Evolutionary conservation across 2,797 vertebrate genomes (phyloP).

Genomic region (Mallotus villosus): DNA sequence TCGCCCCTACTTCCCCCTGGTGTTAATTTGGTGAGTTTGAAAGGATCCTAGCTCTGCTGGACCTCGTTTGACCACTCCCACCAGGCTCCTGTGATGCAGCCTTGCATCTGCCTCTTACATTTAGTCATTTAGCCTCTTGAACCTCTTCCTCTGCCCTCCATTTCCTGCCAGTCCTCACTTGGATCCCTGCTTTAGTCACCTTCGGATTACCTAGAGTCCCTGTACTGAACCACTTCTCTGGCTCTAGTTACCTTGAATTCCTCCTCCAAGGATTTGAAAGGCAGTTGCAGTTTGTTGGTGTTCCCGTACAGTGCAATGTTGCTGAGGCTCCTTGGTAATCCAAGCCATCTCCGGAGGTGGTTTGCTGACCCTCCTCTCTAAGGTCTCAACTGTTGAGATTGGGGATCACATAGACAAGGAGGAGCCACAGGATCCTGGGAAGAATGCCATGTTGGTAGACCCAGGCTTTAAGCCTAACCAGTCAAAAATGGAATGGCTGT

Average conservation of each 20-base stretch:
- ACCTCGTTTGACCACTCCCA: background rate
- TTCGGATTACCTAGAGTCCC: slow-evolving; percentile 3
- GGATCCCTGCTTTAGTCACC: slow-evolving; percentile 9
- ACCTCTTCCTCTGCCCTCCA: background rate
- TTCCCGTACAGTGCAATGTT: slow-evolving; percentile 20
- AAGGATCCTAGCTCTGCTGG: background rate
- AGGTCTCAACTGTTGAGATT: background rate
- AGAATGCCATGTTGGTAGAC: slow-evolving; percentile 14
- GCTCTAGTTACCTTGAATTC: background rate
- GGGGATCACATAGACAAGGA: background rate
- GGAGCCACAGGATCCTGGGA: slow-evolving; percentile 22
- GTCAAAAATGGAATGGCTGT: slow-evolving; percentile 22
- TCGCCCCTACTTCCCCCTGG: background rate
- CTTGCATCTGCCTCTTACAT: slow-evolving; percentile 21
- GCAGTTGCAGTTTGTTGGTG: slow-evolving; percentile 19
- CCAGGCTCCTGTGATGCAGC: background rate
- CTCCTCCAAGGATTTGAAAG: slow-evolving; percentile 7
- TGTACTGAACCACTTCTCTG: background rate
- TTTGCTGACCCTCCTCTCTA: slow-evolving; percentile 11
- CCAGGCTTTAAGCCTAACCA: too few species aligned
- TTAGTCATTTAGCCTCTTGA: too few species aligned
- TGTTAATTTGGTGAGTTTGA: background rate
- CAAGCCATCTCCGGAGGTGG: slow-evolving; percentile 17
- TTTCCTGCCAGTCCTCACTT: slow-evolving; percentile 2
- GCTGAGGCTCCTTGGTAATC: slow-evolving; percentile 21